Evolutionary conservation across 2,113 vertebrate species (phyloP).

Genomic region (Crocuta crocuta): DNA sequence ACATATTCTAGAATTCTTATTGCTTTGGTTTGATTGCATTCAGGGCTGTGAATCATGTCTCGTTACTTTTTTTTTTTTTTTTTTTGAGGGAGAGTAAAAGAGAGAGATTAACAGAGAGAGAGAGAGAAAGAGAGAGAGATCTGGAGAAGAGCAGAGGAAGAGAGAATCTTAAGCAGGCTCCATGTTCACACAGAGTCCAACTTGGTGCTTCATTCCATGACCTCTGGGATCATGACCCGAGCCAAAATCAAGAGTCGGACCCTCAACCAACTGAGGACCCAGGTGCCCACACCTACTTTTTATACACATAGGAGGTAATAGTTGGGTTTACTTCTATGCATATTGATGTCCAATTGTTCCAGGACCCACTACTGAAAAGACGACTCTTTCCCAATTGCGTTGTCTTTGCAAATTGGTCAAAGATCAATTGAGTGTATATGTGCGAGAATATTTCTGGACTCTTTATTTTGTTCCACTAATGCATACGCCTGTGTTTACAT

Average conservation of each 20-base stretch:
- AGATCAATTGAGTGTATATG: neutral
- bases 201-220: no score
- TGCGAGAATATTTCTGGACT: neutral
- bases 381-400: neutral
- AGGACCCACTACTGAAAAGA: neutral
- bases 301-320: rapidly evolving
- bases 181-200: no score
- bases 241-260: no score
- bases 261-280: no score
- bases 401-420: neutral
- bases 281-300: neutral
- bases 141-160: no score
- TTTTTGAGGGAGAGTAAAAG: no score
- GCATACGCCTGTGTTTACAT: neutral
- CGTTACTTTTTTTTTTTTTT: neutral
- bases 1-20: neutral
- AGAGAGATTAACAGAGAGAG: no score
- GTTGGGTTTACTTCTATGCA: neutral
- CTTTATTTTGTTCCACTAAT: neutral
- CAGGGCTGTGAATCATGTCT: neutral
- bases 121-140: no score
- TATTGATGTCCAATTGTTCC: neutral
- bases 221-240: no score
- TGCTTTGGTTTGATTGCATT: neutral
- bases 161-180: no score